Conservation (phyloP, 2,888 invertebrate species). For the Lordiphosa fenestrarum region DNA sequence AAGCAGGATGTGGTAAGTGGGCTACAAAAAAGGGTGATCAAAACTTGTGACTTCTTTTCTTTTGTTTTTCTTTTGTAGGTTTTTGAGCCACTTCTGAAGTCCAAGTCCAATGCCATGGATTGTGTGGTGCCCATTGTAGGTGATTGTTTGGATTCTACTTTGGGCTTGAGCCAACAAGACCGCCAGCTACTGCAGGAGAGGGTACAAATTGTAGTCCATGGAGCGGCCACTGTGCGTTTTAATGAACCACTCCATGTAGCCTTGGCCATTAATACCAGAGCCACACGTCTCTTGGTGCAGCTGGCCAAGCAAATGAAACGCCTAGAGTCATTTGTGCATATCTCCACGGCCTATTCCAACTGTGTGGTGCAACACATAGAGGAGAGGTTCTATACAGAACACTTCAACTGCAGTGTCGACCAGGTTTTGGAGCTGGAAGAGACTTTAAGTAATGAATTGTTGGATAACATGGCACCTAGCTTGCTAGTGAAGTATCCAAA, state of each 20-base stretch:
- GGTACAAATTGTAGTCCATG: slow-evolving; percentile 24
- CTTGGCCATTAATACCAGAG: slow-evolving; percentile 85
- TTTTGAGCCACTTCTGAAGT: slow-evolving; percentile 13
- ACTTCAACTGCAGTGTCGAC: slow-evolving; percentile 66
- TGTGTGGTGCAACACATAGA: slow-evolving; percentile 72
- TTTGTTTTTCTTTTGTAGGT: not conserved
- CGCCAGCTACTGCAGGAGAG: slow-evolving; percentile 37
- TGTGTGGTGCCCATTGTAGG: slow-evolving; percentile 14
- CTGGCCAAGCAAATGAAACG: slow-evolving; percentile 83
- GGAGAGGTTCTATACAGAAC: slow-evolving; percentile 78
- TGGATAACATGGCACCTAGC: slow-evolving; percentile 71
- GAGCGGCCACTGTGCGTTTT: slow-evolving; percentile 29
- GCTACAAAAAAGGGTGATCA: not conserved
- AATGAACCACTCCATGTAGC: slow-evolving; percentile 82
- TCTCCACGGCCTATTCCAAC: slow-evolving; percentile 80
- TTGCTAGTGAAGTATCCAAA: slow-evolving; percentile 81
- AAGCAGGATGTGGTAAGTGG: slow-evolving; percentile 12
- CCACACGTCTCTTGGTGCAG: slow-evolving; percentile 84
- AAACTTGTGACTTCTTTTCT: too few species aligned
- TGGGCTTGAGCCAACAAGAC: slow-evolving; percentile 20
- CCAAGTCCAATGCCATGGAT: slow-evolving; percentile 14
- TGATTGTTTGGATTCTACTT: slow-evolving; percentile 12
- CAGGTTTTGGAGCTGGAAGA: slow-evolving; percentile 74
- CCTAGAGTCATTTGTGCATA: slow-evolving; percentile 82
- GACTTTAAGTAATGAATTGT: slow-evolving; percentile 71